Evolutionary conservation across 2,113 vertebrate genomes (phyloP).

Genomic region (Prinia subflava): DNA sequence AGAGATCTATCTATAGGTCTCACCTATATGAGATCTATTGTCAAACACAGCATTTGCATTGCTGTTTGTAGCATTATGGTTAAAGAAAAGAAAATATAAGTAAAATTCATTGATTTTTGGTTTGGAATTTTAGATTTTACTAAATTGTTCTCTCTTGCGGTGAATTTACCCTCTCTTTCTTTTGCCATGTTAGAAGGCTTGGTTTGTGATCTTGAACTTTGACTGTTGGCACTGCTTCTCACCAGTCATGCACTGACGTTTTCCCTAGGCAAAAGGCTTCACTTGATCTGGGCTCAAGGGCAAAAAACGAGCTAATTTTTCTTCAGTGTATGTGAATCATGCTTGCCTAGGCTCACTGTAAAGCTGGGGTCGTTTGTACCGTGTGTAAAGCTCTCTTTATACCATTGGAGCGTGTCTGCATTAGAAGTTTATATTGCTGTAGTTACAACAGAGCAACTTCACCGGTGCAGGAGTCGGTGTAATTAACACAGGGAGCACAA

Average conservation of each 20-base stretch:
- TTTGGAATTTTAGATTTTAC: background rate
- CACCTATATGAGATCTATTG: background rate
- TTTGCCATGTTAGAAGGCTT: background rate
- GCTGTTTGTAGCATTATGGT: background rate
- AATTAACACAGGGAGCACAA: background rate
- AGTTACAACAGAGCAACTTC: background rate
- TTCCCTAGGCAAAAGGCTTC: background rate
- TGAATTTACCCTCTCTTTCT: background rate
- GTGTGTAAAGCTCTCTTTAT: background rate
- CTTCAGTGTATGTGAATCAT: background rate
- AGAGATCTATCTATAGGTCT: background rate
- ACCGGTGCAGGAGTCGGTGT: background rate
- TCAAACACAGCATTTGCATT: background rate
- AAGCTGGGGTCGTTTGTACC: background rate
- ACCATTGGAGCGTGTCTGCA: background rate
- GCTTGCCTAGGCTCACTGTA: background rate
- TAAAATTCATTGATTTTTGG: background rate
- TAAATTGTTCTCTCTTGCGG: background rate
- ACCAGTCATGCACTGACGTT: background rate
- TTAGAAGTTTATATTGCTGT: slow-evolving; percentile 12
- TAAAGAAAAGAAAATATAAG: background rate
- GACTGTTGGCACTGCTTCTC: background rate
- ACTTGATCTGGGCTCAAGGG: background rate
- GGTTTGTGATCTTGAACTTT: background rate
- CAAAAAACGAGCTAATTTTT: background rate